Evolutionary conservation across 2,888 invertebrate species (phyloP), one percentile per base, ranked within the genome.

Genomic region (Catotricha subobsoleta): DNA sequence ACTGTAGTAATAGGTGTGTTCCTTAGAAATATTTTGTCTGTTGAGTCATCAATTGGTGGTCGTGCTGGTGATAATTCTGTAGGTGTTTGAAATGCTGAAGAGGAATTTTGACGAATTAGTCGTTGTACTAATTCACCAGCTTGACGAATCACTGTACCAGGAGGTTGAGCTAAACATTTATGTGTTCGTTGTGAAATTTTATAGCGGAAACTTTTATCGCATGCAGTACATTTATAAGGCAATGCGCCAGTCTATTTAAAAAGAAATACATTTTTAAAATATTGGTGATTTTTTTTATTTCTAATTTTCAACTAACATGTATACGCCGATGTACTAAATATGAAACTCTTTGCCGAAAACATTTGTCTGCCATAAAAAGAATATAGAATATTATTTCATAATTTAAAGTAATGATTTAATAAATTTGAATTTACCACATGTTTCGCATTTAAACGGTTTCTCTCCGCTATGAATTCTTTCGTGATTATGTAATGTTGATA

Each of bases 401-500:
- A 31, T 15, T 39, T n/a, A 23, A 37, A 13, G 37, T 40, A 42
- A 45, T 42, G 10, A 31, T 34, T 20, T 34, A 21, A 34, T 13
- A 34, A 34, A 34, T 8, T 19, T 34, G 16, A 36, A 40, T 65
- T 55, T 65, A 84, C 86, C 86, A 57, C 87, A 87, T 38, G 79
- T 80, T 68, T 86, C 84, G 58, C 87, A 87, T 25, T 78, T 77
- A 54, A 83, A 87, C 3, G 86, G 86, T 51, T 84, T 79, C 57
- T 41, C 41, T 7, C 33, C 39, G 33, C 33, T 41, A 16, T 44
- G 38, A n/a, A 43, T 40, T 30, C 87, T 65, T 56, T 82, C 79
- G 55, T 87, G 87, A 56, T 87, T 87, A 54, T 86, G 84, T 42
- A 87, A 65, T 1, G 87, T 87, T 2, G 86, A 86, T 20, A 86